Percentiles rank a stretch among this genome's conserved stretches.
Conservation (phyloP, 2,888 invertebrate genomes). For the Stomorhina lunata region DNA sequence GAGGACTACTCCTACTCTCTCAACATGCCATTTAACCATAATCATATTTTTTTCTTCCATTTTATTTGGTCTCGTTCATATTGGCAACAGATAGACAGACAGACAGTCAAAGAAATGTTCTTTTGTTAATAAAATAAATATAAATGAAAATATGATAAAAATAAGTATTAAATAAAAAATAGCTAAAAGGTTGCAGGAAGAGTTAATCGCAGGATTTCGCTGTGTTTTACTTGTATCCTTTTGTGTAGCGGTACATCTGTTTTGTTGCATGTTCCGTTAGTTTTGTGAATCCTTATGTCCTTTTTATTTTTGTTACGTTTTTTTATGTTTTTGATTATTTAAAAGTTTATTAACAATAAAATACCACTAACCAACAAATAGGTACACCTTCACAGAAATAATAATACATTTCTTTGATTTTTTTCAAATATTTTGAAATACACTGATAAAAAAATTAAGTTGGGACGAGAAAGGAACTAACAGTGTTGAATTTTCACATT, state of each 20-base stretch:
- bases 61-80: background rate
- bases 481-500: too few relatives aligned
- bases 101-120: slow-evolving; percentile 1
- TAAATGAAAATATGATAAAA: slow-evolving; percentile 1
- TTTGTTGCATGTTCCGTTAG: background rate
- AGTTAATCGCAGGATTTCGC: slow-evolving; percentile 10
- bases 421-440: background rate
- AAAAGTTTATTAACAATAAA: slow-evolving; percentile 59
- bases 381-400: slow-evolving; percentile 12
- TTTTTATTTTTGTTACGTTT: background rate
- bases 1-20: slow-evolving; percentile 6
- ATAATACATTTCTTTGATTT: slow-evolving; percentile 20
- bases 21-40: slow-evolving; percentile 57
- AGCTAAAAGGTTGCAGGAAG: background rate
- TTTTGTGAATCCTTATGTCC: background rate
- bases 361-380: slow-evolving; percentile 43
- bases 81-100: slow-evolving; percentile 24
- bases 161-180: background rate
- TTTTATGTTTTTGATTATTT: background rate
- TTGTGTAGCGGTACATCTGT: background rate
- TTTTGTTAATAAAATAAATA: slow-evolving; percentile 41
- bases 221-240: slow-evolving; percentile 31
- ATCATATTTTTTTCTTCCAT: slow-evolving; percentile 41
- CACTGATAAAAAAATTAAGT: background rate
- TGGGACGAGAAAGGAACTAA: too few relatives aligned